A percentile compares a stretch with the other conserved stretches of the same genome.
Evolutionary conservation across 2,797 vertebrate genomes (phyloP).

Genomic region (Crypturellus tataupa): DNA sequence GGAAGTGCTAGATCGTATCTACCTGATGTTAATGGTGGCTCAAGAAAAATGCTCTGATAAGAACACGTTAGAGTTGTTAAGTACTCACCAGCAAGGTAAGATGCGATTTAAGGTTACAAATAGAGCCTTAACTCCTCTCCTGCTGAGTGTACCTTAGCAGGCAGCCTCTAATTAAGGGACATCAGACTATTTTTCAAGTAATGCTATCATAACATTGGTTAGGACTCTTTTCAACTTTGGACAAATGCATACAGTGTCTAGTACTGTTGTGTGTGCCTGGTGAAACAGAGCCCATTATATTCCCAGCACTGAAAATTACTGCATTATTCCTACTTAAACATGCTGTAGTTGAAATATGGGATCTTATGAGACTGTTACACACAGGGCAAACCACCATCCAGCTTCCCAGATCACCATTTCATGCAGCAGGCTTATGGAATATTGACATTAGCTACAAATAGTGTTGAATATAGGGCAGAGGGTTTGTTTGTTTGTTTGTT

Average conservation of each 20-base stretch:
- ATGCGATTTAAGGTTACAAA: conserved; percentile 63
- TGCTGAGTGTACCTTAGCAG: conserved; percentile 53
- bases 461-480: neutral
- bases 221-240: conserved; percentile 5
- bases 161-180: conserved; percentile 58
- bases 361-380: neutral
- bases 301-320: neutral
- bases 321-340: neutral
- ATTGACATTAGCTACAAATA: neutral
- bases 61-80: conserved; percentile 54
- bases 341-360: neutral
- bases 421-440: neutral
- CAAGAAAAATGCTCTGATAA: conserved; percentile 66
- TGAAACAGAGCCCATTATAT: neutral
- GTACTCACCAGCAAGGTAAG: conserved; percentile 31
- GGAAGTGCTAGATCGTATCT: conserved; percentile 55
- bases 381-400: neutral
- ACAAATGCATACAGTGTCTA: neutral
- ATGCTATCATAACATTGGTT: neutral
- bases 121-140: conserved; percentile 64
- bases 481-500: neutral
- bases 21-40: conserved; percentile 55
- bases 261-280: neutral
- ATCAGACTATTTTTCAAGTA: conserved; percentile 15
- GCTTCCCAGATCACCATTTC: neutral